Conservation (phyloP, 2,888 invertebrate genomes). For the Phyto melanocephala region DNA sequence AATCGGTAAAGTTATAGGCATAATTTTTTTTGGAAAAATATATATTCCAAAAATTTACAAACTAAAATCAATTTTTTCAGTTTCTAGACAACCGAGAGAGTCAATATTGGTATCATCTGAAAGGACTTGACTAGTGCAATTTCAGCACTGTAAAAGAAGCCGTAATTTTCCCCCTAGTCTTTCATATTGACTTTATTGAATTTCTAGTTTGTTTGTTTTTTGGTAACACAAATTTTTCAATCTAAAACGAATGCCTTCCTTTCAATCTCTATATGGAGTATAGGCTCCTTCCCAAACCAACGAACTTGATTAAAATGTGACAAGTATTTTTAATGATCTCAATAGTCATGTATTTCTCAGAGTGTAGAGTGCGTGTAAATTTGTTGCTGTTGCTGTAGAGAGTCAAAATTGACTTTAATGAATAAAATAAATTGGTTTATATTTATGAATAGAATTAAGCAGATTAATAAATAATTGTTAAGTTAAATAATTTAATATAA, state of each 20-base stretch:
- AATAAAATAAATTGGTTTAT: slow-evolving; percentile 54
- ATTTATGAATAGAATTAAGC: slow-evolving; percentile 46
- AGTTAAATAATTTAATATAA: slow-evolving; percentile 55
- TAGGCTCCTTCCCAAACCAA: slow-evolving; percentile 17
- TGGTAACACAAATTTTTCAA: too few species aligned
- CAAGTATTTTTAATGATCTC: slow-evolving; percentile 61
- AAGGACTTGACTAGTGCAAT: too few species aligned
- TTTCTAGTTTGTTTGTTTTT: too few species aligned
- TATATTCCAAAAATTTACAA: too few species aligned
- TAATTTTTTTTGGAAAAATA: too few species aligned
- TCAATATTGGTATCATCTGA: too few species aligned
- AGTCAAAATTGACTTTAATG: not conserved
- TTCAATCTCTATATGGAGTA: not conserved
- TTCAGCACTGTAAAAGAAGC: too few species aligned
- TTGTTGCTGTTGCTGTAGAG: slow-evolving; percentile 24
- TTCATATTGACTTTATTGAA: too few species aligned
- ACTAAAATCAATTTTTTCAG: too few species aligned
- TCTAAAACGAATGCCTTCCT: not conserved
- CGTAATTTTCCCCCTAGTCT: too few species aligned
- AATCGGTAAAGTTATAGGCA: too few species aligned
- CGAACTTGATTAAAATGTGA: slow-evolving; percentile 57
- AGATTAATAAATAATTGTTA: slow-evolving; percentile 61
- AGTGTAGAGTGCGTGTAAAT: slow-evolving; percentile 21
- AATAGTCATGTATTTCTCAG: slow-evolving; percentile 33
- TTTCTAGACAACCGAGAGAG: too few species aligned